Evolutionary conservation across 2,113 vertebrate species (phyloP).

Genomic region (Chinchilla lanigera): DNA sequence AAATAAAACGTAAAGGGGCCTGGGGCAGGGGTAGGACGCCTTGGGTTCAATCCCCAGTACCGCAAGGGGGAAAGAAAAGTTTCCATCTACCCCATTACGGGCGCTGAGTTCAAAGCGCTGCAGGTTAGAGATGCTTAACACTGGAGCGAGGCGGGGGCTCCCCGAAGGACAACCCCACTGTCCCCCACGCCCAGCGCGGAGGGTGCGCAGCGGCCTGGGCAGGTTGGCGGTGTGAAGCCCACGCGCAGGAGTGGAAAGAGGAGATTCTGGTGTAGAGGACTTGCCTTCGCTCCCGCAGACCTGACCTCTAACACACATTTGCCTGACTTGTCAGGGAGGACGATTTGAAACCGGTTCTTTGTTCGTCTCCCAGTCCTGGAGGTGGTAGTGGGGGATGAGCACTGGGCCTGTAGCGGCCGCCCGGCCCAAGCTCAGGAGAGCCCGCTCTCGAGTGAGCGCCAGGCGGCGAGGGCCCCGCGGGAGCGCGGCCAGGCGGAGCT

Average conservation of each 20-base stretch:
- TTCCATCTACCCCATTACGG: slow-evolving; percentile 29
- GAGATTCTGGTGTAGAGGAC: neutral
- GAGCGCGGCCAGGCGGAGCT: neutral
- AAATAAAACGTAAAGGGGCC: neutral
- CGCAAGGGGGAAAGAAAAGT: neutral
- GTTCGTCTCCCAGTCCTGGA: neutral
- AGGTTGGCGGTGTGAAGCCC: neutral
- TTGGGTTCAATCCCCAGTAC: neutral
- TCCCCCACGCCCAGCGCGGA: neutral
- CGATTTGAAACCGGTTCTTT: slow-evolving; percentile 55
- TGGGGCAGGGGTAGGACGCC: neutral
- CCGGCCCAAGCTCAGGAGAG: neutral
- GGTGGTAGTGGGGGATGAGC: neutral
- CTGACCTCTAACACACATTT: slow-evolving; percentile 64
- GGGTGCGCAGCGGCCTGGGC: neutral
- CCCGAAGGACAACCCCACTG: neutral
- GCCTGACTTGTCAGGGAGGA: slow-evolving; percentile 38
- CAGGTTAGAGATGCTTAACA: neutral
- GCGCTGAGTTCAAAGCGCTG: neutral
- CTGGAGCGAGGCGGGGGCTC: no score
- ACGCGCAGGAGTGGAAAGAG: neutral
- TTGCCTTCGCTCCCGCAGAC: neutral
- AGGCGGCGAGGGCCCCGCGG: neutral
- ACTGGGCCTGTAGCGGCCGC: neutral
- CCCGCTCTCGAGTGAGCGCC: neutral